Base-by-base conservation (phyloP, 2,797 vertebrate genomes). In the Amazonetta brasiliensis region DNA sequence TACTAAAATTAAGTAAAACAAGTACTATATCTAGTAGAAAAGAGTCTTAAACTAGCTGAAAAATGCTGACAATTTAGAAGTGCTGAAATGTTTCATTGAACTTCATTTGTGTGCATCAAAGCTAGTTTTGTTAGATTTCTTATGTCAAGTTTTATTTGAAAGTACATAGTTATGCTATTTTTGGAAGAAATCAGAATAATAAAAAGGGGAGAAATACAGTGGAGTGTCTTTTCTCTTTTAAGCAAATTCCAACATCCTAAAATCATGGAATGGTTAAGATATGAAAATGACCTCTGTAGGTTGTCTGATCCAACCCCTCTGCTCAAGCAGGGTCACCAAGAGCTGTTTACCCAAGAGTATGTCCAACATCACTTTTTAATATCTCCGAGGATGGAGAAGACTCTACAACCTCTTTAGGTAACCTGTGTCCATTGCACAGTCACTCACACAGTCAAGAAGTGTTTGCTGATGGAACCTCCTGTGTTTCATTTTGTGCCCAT, bases 141-240 rank as follows among this genome's bases (percentile, higher is more conserved):
- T 95, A 80, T 88, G 69, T 86, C 14, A 58, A 37, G 67, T 91
- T 81, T 80, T 9, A 43, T 69, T 94, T 78, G 89, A 52, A 88
- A 92, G 76, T 69, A 39, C 18, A 9, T 63, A 95, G 93, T 90
- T 91, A 81, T 11, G 62, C 89, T 95, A 89, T 95, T 97, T 95
- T 97, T 87, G 60, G 85, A 95, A 94, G 89, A 96, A 92, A 83
- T 82, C 41, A 11, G 14, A 91, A 74, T 68, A 97, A 96, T 94
- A 97, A 95, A 94, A 91, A 76, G 41, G 60, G 78, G 56, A 64
- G 43, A 71, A 94, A 48, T 84, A 78, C 1, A 3, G 20, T 59
- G 52, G 28, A 46, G 88, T 79, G 74, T 92, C 85, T 88, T 93
- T 89, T 30, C 43, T 94, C 35, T 82, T 92, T 84, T 74, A 89